Evolutionary conservation across 2,888 invertebrate genomes (phyloP), one percentile per base, ranked within the genome.

Genomic region (Pseudanteris insignis): DNA sequence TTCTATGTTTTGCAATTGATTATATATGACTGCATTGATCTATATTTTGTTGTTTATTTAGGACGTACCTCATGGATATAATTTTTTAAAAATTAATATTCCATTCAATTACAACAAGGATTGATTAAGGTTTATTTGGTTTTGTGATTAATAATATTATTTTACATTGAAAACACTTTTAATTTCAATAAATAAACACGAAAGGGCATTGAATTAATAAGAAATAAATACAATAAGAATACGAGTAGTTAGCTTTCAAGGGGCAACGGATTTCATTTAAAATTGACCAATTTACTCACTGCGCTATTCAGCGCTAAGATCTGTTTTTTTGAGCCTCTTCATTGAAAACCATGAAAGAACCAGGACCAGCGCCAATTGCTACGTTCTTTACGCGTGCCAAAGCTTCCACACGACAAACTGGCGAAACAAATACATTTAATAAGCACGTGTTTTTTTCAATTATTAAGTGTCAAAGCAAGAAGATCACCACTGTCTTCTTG

Each of bases 321-420:
- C 70, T 64, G 66, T 71, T 70, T 74, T 71, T 70, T 66, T 70
- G 43, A 54, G 65, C 71, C 66, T 72, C 74, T 68, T 69, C 65
- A 58, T 75, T 71, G 53, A 74, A 67, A 70, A 73, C 69, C 64
- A 72, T 67, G 73, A 75, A 73, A 62, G 65, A 72, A 67, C 68
- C 70, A 63, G 74, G 64, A 69, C 74, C 74, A 63, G 68, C 66
- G 68, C 73, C 75, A 64, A 75, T 74, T 62, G 72, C 71, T 72
- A 72, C 67, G 64, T 64, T 65, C 68, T 77, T 73, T 66, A 71
- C 73, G 61, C 74, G 76, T 70, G 67, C 68, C 71, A 68, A 70
- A 69, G 70, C 69, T 71, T 70, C 75, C 71, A 76, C 70, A 70
- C 78, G 78, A 72, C 72, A 72, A 67, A 78, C 78, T 78, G 64